These are phyloP conservation scores for Natrix natrix DNA, from an alignment of 2,797 vertebrate species.

Conservation along the genomic window DNA sequence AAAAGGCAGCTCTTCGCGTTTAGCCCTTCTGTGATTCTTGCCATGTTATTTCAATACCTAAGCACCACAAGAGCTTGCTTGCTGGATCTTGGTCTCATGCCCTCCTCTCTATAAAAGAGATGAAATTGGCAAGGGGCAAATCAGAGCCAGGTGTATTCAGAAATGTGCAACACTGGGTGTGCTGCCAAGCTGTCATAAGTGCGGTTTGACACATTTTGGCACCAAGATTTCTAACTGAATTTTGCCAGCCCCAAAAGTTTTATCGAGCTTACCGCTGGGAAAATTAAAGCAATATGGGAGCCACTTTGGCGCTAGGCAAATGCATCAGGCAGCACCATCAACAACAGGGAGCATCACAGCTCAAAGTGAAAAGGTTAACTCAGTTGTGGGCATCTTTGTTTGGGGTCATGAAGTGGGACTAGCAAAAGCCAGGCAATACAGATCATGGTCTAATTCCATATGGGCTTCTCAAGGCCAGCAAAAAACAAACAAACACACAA, in stretches of 20 bases:
- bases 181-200: not conserved
- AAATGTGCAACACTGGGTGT: not conserved
- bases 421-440: not conserved
- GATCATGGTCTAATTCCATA: not conserved
- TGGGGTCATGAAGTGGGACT: not conserved
- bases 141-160: not conserved
- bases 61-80: not conserved
- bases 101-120: not conserved
- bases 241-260: not conserved
- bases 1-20: not conserved
- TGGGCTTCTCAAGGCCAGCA: not conserved
- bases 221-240: not conserved
- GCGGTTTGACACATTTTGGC: not conserved
- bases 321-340: not conserved
- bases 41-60: not conserved
- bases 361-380: not conserved
- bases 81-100: not conserved
- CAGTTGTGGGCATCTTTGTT: not conserved
- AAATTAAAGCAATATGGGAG: not conserved
- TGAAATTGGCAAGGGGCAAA: not conserved
- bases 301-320: not conserved
- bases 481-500: not conserved
- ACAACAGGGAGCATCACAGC: not conserved
- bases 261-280: not conserved
- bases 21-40: not conserved